Evolutionary conservation across 2,113 vertebrate species (phyloP), one percentile per base, ranked within the genome.

Genomic region (Cyrtonyx montezumae): DNA sequence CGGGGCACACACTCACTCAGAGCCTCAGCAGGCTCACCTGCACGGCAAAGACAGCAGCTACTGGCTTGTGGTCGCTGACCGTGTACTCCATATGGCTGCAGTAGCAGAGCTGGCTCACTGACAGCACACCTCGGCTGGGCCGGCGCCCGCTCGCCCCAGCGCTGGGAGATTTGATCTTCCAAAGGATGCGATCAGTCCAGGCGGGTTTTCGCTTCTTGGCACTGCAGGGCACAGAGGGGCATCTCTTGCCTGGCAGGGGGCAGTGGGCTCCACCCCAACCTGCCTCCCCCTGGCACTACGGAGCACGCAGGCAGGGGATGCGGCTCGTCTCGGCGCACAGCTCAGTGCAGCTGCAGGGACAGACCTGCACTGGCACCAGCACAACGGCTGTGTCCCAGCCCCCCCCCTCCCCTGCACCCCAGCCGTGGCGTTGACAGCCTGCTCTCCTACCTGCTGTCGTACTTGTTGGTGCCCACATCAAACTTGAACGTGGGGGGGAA

Each of bases 401-500:
- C n/a, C n/a, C 30, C 8, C 36, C 25, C 22, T 9, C 34, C 59
- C 59, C 37, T 11, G 23, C 16, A 28, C 56, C 26, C 32, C 21
- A 8, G 26, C 36, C 25, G 17, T 25, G 48, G 42, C 28, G 12
- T 16, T 9, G 1, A 3, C 1, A n/a, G 61, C 89, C 62, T 32
- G 17, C 28, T 32, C 21, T 73, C 97, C 40, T 84, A 99, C 99
- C 99, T 99, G 95, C 99, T 99, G 93, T 99, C 99, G 0, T 99
- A 99, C 8, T 98, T 99, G 88, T 99, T 98, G 75, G 99, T 99
- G 53, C 99, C 99, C 95, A 99, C 99, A 16, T 99, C 99, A 49
- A 99, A 99, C 94, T 99, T 99, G 96, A 99, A 99, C 6, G 99
- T 99, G 12, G 99, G 99, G 6, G 99, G 98, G 61, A 99, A 99